Evolutionary conservation across 2,888 invertebrate genomes (phyloP), one percentile per base, ranked within the genome.

Genomic region (Diarsia dahlii): DNA sequence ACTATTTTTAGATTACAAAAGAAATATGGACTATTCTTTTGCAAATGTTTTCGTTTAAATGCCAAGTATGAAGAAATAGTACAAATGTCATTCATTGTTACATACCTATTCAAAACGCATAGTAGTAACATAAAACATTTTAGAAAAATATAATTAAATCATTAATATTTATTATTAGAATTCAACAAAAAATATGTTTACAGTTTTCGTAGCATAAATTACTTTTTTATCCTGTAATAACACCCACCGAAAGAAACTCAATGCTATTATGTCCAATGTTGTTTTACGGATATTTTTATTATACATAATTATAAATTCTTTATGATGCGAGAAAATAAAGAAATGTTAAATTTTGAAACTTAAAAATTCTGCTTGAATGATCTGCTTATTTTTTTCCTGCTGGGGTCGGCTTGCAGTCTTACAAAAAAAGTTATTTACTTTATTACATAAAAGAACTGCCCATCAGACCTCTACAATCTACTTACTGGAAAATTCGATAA

Each of bases 161-260:
- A 60, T 20, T 13, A 15, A 23, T 28, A 10, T 66, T 39, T 56
- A n/a, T 66, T 78, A 13, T 28, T 48, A n/a, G 9, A 54, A 39
- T 39, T 13, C 13, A 46, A 20, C 5, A 12, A 48, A 72, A 13
- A 52, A 56, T 39, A 23, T 23, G n/a, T 67, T 75, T 28, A 75
- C n/a, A 12, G 15, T 34, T 69, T 60, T 45, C 45, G 9, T 69
- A 70, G 20, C 70, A 71, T 60, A 20, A 34, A 60, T 46, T 46
- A 70, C 45, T 60, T 70, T 68, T 74, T 66, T 50, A n/a, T 23
- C 54, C 15, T 56, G 20, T 48, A 39, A 60, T 3, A 76, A 60
- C 18, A 6, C 45, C 15, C 34, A 18, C 2, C 9, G 20, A 23
- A 74, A 60, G 46, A 18, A 39, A 80, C 18, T 62, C 3, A 62